Evolutionary conservation across 2,797 vertebrate species (phyloP).

Genomic region (Cirrhinus mrigala): DNA sequence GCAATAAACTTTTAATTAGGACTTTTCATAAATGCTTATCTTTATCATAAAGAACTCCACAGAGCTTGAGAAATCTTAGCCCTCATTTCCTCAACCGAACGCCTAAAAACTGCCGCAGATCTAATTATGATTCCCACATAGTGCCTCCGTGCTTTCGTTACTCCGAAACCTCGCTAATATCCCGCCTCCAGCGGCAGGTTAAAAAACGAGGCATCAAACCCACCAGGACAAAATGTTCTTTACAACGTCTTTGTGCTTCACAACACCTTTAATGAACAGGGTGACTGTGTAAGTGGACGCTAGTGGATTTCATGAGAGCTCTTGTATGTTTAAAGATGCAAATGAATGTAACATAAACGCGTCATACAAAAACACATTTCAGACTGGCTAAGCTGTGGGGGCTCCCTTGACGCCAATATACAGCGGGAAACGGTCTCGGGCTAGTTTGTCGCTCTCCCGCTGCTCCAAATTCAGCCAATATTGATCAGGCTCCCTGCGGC

Average conservation of each 20-base stretch:
- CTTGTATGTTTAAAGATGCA: not conserved
- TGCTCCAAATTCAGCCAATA: conserved; percentile 71
- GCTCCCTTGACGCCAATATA: conserved; percentile 50
- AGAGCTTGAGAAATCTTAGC: conserved; percentile 49
- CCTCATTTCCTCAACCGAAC: conserved; percentile 42
- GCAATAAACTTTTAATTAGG: conserved; percentile 66
- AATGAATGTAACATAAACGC: conserved; percentile 5
- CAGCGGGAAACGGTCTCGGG: conserved; percentile 50
- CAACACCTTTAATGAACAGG: conserved; percentile 37
- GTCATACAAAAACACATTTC: conserved; percentile 27
- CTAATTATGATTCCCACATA: conserved; percentile 58
- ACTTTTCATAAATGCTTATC: conserved; percentile 61
- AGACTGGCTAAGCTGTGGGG: not conserved
- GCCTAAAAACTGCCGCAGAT: conserved; percentile 48
- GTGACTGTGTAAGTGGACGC: conserved; percentile 13
- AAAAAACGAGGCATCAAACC: not conserved
- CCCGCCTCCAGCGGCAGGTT: conserved; percentile 24
- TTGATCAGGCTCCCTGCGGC: conserved; percentile 73
- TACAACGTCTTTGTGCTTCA: not conserved
- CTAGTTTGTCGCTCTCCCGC: conserved; percentile 65
- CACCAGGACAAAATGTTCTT: conserved; percentile 20
- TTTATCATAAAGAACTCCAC: conserved; percentile 46
- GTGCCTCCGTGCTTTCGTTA: conserved; percentile 29
- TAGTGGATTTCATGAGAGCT: conserved; percentile 18
- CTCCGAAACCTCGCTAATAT: conserved; percentile 21